Evolutionary conservation across 2,888 invertebrate species (phyloP).

Genomic region (Heteromyza rotundicornis): DNA sequence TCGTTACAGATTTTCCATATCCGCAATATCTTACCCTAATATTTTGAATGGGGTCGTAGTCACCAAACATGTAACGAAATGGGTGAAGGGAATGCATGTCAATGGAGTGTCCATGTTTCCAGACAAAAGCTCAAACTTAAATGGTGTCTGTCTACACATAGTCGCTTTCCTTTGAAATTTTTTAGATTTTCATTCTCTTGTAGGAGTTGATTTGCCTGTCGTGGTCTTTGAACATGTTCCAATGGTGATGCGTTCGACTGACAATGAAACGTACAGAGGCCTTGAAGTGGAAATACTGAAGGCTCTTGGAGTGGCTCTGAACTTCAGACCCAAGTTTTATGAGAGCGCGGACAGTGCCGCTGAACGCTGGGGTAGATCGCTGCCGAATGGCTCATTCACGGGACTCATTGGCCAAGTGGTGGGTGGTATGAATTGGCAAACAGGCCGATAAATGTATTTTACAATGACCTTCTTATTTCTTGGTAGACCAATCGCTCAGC

Average conservation of each 20-base stretch:
- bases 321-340: conserved; percentile 74
- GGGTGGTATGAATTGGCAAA: too few relatives aligned
- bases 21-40: conserved; percentile 77
- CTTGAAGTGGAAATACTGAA: conserved; percentile 61
- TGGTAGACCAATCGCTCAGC: conserved; percentile 68
- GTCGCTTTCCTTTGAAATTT: background rate
- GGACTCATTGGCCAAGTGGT: conserved; percentile 78
- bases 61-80: conserved; percentile 71
- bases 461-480: background rate
- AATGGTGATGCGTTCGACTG: conserved; percentile 46
- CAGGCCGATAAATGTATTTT: too few relatives aligned
- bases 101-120: conserved; percentile 48
- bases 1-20: conserved; percentile 73
- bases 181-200: conserved; percentile 12
- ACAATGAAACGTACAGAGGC: conserved; percentile 40
- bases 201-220: conserved; percentile 48
- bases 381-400: conserved; percentile 71
- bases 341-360: conserved; percentile 68
- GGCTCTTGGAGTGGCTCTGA: conserved; percentile 72
- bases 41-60: conserved; percentile 66
- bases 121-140: conserved; percentile 57
- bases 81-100: conserved; percentile 69
- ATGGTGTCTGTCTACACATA: too few relatives aligned
- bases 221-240: conserved; percentile 54
- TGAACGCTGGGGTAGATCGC: conserved; percentile 68